Conservation (phyloP, 2,888 invertebrate species). For the Drosophila diplacantha region DNA sequence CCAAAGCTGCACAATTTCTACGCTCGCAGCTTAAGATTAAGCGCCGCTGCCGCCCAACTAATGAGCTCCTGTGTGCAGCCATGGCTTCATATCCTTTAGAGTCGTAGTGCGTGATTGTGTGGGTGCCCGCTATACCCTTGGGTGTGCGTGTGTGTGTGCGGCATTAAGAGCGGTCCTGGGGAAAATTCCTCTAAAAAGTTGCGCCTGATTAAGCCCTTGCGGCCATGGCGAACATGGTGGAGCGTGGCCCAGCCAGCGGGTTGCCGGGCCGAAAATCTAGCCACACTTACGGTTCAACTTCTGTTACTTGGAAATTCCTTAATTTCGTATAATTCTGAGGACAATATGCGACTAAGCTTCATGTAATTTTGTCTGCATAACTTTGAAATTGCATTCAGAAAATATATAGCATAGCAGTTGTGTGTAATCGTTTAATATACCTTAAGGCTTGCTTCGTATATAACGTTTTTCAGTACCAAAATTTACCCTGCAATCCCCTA, state of each 20-base stretch:
- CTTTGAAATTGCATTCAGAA: background rate
- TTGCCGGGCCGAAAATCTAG: conserved; percentile 2
- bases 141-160: conserved; percentile 10
- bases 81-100: conserved; percentile 15
- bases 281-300: conserved; percentile 1
- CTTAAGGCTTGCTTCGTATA: background rate
- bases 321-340: background rate
- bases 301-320: background rate
- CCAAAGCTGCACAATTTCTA: conserved; percentile 53
- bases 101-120: conserved; percentile 22
- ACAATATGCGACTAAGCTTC: conserved; percentile 6
- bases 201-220: conserved; percentile 49
- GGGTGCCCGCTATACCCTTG: conserved; percentile 12
- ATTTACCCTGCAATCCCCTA: background rate
- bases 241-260: conserved; percentile 3
- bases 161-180: conserved; percentile 30
- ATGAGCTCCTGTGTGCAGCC: conserved; percentile 47
- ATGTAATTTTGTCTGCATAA: conserved; percentile 2
- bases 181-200: conserved; percentile 45
- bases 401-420: background rate
- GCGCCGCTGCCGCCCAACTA: conserved; percentile 54
- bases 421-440: too few relatives aligned
- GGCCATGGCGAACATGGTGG: conserved; percentile 12
- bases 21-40: conserved; percentile 44
- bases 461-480: background rate